Evolutionary conservation across 2,797 vertebrate genomes (phyloP).

Genomic region (Oceanodroma leucorhoa): DNA sequence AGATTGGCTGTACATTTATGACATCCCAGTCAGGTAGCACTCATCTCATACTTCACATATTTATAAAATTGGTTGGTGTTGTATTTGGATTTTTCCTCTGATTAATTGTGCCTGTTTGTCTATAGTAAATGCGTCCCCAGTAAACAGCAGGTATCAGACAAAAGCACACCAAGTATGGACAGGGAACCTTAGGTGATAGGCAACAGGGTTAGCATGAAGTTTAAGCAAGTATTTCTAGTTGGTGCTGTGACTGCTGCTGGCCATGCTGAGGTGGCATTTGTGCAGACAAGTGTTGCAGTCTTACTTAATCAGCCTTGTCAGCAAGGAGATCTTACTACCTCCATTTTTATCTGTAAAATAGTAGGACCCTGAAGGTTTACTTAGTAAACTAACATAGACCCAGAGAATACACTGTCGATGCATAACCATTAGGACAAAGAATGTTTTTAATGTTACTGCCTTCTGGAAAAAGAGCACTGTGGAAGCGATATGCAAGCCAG

Average conservation of each 20-base stretch:
- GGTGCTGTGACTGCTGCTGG: conserved; percentile 29
- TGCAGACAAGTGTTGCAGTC: conserved; percentile 14
- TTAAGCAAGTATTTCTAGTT: background rate
- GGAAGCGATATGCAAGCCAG: background rate
- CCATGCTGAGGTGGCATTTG: conserved; percentile 51
- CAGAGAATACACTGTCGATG: background rate
- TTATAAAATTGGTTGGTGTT: background rate
- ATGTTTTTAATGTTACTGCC: background rate
- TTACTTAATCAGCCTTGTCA: conserved; percentile 57
- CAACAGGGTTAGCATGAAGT: conserved; percentile 18
- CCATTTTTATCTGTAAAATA: conserved; percentile 46
- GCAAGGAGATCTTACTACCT: conserved; percentile 33
- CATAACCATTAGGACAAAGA: background rate
- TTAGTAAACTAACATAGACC: conserved; percentile 40
- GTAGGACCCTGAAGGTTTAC: conserved; percentile 24
- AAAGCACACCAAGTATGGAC: background rate
- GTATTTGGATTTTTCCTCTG: background rate
- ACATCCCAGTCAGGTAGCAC: background rate
- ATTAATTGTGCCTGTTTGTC: background rate
- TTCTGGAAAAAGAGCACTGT: background rate
- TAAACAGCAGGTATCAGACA: background rate
- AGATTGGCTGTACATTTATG: background rate
- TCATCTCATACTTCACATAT: background rate
- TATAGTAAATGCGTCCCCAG: background rate
- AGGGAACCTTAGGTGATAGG: background rate